Evolutionary conservation across 1,140 invertebrate species (phyloP).

Genomic region (Hyles euphorbiae): DNA sequence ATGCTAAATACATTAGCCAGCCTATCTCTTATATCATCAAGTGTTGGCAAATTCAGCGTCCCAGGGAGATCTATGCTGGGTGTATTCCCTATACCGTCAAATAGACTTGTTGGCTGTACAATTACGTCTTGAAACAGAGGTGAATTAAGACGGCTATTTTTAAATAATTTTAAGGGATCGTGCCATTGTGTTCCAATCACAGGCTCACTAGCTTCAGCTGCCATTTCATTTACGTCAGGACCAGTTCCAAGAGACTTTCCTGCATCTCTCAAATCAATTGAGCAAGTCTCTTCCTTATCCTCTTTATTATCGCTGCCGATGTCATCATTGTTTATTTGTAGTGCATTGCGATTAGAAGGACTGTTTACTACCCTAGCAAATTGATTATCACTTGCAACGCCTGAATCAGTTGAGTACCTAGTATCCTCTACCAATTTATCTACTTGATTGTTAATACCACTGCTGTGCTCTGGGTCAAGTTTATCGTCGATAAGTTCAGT

Average conservation of each 20-base stretch:
- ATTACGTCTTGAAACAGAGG: slow-evolving; percentile 7
- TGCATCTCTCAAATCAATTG: no score
- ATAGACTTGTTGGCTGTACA: slow-evolving; percentile 3
- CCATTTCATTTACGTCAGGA: slow-evolving; percentile 24
- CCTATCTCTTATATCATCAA: slow-evolving; percentile 24
- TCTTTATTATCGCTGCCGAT: no score
- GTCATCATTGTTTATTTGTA: no score
- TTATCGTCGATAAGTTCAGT: no score
- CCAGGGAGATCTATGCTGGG: background rate
- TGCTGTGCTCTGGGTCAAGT: no score
- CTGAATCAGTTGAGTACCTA: no score
- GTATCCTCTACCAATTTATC: no score
- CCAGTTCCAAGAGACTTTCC: background rate
- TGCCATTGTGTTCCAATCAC: slow-evolving; percentile 11
- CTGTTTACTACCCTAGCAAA: no score
- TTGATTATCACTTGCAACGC: no score
- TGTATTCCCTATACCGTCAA: background rate
- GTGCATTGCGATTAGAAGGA: no score
- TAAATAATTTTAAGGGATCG: slow-evolving; percentile 12
- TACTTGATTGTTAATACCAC: no score
- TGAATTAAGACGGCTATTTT: slow-evolving; percentile 7
- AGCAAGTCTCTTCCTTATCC: no score
- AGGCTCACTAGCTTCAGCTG: slow-evolving; percentile 30
- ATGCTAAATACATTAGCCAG: slow-evolving; percentile 24
- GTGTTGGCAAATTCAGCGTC: slow-evolving; percentile 10